A percentile compares a stretch with the other conserved stretches of the same genome.
Evolutionary conservation across 2,888 invertebrate genomes (phyloP).

Genomic region (Lithophane ornitopus): DNA sequence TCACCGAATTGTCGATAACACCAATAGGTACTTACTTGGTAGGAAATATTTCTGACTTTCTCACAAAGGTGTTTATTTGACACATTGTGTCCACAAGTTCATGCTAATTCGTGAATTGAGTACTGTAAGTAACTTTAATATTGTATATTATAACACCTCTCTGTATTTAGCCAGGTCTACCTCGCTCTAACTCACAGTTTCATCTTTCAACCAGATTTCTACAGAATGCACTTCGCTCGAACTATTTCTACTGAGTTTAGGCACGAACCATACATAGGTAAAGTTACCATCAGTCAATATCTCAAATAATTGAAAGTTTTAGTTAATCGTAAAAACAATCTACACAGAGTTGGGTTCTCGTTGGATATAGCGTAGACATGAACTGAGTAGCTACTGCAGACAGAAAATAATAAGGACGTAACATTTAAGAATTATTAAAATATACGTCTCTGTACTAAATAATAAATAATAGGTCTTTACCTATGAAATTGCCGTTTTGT

Average conservation of each 20-base stretch:
- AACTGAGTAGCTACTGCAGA: not conserved
- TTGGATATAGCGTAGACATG: too few relatives aligned
- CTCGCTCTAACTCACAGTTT: not conserved
- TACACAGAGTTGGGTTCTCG: not conserved
- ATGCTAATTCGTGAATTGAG: not conserved
- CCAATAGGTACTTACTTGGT: not conserved
- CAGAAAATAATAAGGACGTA: not conserved
- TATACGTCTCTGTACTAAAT: not conserved
- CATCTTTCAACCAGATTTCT: not conserved
- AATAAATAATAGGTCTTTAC: too few relatives aligned
- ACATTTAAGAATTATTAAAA: not conserved
- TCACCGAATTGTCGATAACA: slow-evolving; percentile 13
- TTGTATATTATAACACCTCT: too few relatives aligned
- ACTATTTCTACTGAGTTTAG: not conserved
- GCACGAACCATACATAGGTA: not conserved
- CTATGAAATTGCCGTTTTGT: too few relatives aligned
- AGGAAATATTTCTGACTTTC: slow-evolving; percentile 3
- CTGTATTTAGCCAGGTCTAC: too few relatives aligned
- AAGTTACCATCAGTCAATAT: too few relatives aligned
- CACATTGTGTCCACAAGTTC: not conserved
- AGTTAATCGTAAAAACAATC: not conserved
- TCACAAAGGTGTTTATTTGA: slow-evolving; percentile 9
- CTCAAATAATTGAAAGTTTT: not conserved
- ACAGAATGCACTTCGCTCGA: not conserved
- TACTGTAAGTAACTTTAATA: not conserved